Conservation (phyloP, 2,113 vertebrate genomes). For the Scytalopus superciliaris region DNA sequence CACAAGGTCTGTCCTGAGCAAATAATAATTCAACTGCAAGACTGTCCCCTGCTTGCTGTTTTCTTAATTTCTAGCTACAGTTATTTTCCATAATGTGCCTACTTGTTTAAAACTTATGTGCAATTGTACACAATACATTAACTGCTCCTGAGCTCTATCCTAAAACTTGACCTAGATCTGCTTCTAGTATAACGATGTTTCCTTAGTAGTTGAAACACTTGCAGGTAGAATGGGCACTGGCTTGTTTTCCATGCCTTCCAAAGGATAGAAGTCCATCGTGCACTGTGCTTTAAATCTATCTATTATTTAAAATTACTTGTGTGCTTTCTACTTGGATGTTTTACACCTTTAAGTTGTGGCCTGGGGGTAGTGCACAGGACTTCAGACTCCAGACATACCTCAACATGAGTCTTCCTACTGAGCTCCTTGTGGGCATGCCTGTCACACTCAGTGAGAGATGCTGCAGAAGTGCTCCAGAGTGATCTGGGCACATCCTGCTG, state of each 20-base stretch:
- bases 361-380: not conserved
- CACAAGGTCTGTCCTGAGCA: constrained; percentile 2
- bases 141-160: not conserved
- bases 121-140: not conserved
- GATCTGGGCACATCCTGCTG: rapidly evolving
- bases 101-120: not conserved
- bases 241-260: not conserved
- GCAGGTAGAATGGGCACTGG: not conserved
- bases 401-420: not conserved
- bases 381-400: not conserved
- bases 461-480: not conserved
- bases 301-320: not conserved
- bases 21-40: not conserved
- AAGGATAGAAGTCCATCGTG: not conserved
- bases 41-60: not conserved
- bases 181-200: not conserved
- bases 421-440: not conserved
- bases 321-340: not conserved
- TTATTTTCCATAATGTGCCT: not conserved
- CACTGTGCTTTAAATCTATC: not conserved
- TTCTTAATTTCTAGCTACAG: not conserved
- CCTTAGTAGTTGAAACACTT: not conserved
- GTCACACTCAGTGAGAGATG: not conserved
- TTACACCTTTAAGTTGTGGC: not conserved
- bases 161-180: not conserved